Evolutionary conservation across 2,113 vertebrate genomes (phyloP).

Genomic region (Misgurnus mizolepis): DNA sequence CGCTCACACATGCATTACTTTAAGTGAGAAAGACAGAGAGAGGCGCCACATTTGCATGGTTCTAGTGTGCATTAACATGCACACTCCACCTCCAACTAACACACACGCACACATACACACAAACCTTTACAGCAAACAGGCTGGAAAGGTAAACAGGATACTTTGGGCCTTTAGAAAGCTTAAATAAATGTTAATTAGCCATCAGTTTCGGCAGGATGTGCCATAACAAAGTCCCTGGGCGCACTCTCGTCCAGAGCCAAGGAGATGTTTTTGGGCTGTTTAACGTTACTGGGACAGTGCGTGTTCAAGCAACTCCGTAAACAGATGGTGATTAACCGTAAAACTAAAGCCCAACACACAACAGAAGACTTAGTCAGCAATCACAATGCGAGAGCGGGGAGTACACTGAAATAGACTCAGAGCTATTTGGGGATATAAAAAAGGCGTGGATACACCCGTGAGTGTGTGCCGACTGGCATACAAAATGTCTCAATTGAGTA

Average conservation of each 20-base stretch:
- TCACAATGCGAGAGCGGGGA: constrained; percentile 7
- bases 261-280: constrained; percentile 33
- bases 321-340: constrained; percentile 44
- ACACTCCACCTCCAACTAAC: not conserved
- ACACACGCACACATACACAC: constrained; percentile 14
- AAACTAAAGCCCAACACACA: constrained; percentile 32
- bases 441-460: not conserved
- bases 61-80: not conserved
- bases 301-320: constrained; percentile 39
- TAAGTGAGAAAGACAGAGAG: constrained; percentile 20
- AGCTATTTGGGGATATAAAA: constrained; percentile 10
- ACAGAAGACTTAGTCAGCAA: constrained; percentile 36
- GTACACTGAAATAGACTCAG: constrained; percentile 16
- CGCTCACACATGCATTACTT: constrained; percentile 51
- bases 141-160: constrained; percentile 41
- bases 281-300: constrained; percentile 37
- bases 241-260: constrained; percentile 7
- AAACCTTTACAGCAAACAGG: constrained; percentile 38
- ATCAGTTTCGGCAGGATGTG: constrained; percentile 51
- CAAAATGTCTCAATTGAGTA: constrained; percentile 8
- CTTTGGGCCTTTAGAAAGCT: constrained; percentile 50
- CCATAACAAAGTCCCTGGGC: constrained; percentile 24
- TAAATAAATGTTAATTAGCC: constrained; percentile 62
- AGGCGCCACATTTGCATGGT: not conserved
- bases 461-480: constrained; percentile 30